Evolutionary conservation across 2,888 invertebrate genomes (phyloP), one percentile per base, ranked within the genome.

Genomic region (Cloeon dipterum): DNA sequence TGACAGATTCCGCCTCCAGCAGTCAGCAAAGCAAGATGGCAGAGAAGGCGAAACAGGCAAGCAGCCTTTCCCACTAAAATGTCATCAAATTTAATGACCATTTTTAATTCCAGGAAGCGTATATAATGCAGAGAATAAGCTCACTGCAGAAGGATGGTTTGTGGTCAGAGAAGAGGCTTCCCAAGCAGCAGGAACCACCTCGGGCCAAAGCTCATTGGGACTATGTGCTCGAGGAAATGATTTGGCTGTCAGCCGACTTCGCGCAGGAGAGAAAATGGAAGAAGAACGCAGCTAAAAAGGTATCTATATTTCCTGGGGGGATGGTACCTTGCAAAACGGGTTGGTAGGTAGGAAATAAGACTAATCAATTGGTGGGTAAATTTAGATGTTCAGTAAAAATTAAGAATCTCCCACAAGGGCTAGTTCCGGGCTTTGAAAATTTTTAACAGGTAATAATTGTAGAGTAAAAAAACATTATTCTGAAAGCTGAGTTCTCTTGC

Each of bases 181-280:
- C 91, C 37, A 89, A 89, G 61, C 73, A 88, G 44, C 75, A 83
- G 53, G 89, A 89, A 59, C 86, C 89, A 46, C 70, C 76, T 41
- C 66, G 94, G 43, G 66, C 73, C 37, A 96, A 94, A 62, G 78
- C 86, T 20, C 96, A 98, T 58, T 96, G 96, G 94, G 98, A 98
- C 59, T 96, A 91, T 58, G 62, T 98, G 43, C 62, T 99, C 29
- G 96, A 98, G 58, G 98, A 98, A 62, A 93, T 94, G 89, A 79
- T 81, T 26, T 98, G 98, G 98, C 65, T 99, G 45, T 86, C 93
- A 25, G 82, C 88, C 26, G 96, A 98, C 61, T 98, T 98, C 60
- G 83, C 83, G 20, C 86, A 91, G 56, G 98, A 99, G 58, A 69
- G 94, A 43, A 93, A 91, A 56, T 93, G 91, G 89, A 98, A 98